Conservation (phyloP, 2,797 vertebrate species). For the Neopelma chrysocephalum region DNA sequence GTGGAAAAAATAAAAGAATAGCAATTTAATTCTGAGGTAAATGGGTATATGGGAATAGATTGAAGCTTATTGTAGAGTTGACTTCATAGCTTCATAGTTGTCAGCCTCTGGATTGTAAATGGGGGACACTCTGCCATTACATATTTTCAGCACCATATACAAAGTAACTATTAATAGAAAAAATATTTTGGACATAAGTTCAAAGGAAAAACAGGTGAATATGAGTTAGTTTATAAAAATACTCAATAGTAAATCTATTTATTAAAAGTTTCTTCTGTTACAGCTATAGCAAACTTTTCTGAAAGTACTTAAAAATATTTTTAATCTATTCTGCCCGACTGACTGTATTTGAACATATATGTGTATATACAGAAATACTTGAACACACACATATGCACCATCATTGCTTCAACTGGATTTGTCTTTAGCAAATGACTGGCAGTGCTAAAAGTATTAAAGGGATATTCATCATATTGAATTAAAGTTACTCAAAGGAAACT, state of each 20-base stretch:
- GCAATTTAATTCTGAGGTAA: not conserved
- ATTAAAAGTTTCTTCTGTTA: not conserved
- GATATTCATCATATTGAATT: not conserved
- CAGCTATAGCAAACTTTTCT: not conserved
- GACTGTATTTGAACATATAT: not conserved
- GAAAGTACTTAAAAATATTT: not conserved
- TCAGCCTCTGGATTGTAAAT: not conserved
- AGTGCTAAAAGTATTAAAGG: not conserved
- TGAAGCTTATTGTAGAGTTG: not conserved
- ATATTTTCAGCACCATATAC: not conserved
- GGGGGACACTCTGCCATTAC: not conserved
- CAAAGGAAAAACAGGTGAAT: not conserved
- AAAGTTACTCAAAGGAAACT: not conserved
- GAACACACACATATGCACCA: fast-evolving
- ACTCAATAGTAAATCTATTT: not conserved
- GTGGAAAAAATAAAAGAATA: not conserved
- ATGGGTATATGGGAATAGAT: not conserved
- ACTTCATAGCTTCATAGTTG: not conserved
- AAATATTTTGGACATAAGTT: not conserved
- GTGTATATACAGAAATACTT: not conserved
- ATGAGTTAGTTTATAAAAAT: not conserved
- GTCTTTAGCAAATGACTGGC: not conserved
- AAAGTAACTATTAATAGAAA: not conserved
- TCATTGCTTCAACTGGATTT: not conserved
- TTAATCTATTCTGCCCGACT: not conserved